Percentiles rank a stretch among this genome's conserved stretches.
Evolutionary conservation across 2,888 invertebrate species (phyloP).

Genomic region (Tinea semifulvella): DNA sequence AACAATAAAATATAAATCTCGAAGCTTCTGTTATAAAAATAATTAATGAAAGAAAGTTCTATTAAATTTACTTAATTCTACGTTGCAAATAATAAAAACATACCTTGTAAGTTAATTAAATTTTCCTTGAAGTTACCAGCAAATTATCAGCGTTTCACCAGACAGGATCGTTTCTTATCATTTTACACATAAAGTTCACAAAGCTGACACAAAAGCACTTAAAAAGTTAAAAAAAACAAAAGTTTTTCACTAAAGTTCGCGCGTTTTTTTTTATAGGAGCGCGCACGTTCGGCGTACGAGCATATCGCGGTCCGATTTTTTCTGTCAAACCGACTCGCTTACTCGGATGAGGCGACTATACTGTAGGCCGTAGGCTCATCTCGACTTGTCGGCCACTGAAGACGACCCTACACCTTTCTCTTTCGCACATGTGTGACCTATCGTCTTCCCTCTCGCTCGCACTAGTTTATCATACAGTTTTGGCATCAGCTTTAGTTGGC

Average conservation of each 20-base stretch:
- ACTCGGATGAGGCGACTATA: slow-evolving; percentile 63
- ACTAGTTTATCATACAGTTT: slow-evolving; percentile 54
- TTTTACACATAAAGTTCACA: neutral
- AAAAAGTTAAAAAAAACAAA: neutral
- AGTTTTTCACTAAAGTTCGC: slow-evolving; percentile 9
- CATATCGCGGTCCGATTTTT: slow-evolving; percentile 33
- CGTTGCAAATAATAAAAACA: too few species aligned
- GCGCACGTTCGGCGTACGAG: slow-evolving; percentile 53
- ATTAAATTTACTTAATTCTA: too few species aligned
- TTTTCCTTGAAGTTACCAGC: too few species aligned
- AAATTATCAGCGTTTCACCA: too few species aligned
- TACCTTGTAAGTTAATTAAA: too few species aligned
- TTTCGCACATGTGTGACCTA: slow-evolving; percentile 27
- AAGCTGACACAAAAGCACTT: neutral
- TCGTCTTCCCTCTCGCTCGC: slow-evolving; percentile 39
- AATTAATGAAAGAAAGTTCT: too few species aligned
- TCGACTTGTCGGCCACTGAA: slow-evolving; percentile 64
- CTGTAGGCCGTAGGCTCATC: slow-evolving; percentile 64
- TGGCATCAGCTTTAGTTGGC: slow-evolving; percentile 54
- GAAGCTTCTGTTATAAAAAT: too few species aligned
- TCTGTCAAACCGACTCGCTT: slow-evolving; percentile 42
- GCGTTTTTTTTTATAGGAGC: slow-evolving; percentile 24
- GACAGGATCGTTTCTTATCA: neutral
- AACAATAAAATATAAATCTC: too few species aligned
- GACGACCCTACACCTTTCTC: slow-evolving; percentile 52